phyloP scores from a whole-genome alignment of 2,888 invertebrate species.

The Ectropis crepuscularia region DNA sequence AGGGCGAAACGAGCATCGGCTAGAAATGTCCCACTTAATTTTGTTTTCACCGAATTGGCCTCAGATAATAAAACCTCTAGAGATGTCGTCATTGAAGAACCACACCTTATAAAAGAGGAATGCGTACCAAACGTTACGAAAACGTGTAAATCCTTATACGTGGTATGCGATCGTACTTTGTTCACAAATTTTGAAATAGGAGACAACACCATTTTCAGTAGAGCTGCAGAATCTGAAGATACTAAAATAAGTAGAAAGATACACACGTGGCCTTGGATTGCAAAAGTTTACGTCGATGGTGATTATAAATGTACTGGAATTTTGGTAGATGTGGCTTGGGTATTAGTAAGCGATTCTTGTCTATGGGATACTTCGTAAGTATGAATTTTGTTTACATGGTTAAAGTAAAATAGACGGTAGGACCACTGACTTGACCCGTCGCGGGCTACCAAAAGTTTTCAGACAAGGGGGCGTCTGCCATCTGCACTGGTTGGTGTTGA shows the following conservation, averaged over 20 bases:
- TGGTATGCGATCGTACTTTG: conserved; percentile 80
- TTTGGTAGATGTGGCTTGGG: conserved; percentile 87
- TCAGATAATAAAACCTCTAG: conserved; percentile 45
- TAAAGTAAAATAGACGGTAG: too few species aligned
- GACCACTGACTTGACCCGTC: too few species aligned
- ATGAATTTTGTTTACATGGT: not conserved
- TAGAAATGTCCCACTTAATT: conserved; percentile 59
- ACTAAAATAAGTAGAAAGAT: conserved; percentile 26
- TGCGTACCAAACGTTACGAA: conserved; percentile 77
- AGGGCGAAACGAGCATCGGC: conserved; percentile 56
- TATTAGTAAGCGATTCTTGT: conserved; percentile 86
- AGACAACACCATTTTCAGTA: conserved; percentile 53
- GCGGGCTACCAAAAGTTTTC: too few species aligned
- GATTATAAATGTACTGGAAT: conserved; percentile 88
- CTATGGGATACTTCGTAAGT: conserved; percentile 58
- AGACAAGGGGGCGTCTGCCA: too few species aligned
- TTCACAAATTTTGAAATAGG: conserved; percentile 64
- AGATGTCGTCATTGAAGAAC: conserved; percentile 64
- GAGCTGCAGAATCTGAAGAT: conserved; percentile 45
- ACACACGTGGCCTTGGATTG: conserved; percentile 88
- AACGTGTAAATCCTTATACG: conserved; percentile 82
- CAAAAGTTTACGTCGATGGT: conserved; percentile 89
- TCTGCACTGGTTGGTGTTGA: too few species aligned
- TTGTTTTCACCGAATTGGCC: conserved; percentile 57
- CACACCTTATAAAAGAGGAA: conserved; percentile 71